These are phyloP conservation scores for Hippocampus kuda DNA, from an alignment of 2,797 vertebrate species.

Conservation along the genomic window DNA sequence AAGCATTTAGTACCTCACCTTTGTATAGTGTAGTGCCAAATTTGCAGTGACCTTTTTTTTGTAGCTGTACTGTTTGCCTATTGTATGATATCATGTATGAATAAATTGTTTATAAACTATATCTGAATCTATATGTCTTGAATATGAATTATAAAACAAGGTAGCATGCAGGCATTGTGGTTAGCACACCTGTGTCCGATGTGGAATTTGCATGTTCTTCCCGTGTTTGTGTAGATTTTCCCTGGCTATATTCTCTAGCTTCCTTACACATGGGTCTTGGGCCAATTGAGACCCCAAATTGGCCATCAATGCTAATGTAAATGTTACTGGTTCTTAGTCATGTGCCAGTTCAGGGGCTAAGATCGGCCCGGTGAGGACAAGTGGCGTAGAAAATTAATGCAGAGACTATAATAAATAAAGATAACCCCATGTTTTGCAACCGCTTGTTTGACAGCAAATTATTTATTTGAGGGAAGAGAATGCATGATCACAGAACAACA, in stretches of 20 bases:
- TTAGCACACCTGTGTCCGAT: neutral
- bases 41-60: constrained; percentile 66
- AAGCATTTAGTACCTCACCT: constrained; percentile 66
- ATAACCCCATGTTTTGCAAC: neutral
- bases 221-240: too few relatives aligned
- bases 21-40: constrained; percentile 88
- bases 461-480: neutral
- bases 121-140: neutral
- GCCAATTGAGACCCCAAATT: neutral
- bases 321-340: too few relatives aligned
- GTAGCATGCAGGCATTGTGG: neutral
- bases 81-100: constrained; percentile 57
- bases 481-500: constrained; percentile 1
- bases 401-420: neutral
- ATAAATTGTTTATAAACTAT: constrained; percentile 75
- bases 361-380: too few relatives aligned
- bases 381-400: too few relatives aligned
- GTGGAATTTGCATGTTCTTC: neutral
- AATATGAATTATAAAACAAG: neutral
- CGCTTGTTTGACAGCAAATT: neutral
- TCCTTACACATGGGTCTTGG: too few relatives aligned
- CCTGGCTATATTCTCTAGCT: too few relatives aligned
- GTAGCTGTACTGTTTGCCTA: constrained; percentile 74
- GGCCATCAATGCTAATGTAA: too few relatives aligned
- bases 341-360: too few relatives aligned